Conservation (phyloP, 2,797 vertebrate genomes). For the Psittacula echo region DNA sequence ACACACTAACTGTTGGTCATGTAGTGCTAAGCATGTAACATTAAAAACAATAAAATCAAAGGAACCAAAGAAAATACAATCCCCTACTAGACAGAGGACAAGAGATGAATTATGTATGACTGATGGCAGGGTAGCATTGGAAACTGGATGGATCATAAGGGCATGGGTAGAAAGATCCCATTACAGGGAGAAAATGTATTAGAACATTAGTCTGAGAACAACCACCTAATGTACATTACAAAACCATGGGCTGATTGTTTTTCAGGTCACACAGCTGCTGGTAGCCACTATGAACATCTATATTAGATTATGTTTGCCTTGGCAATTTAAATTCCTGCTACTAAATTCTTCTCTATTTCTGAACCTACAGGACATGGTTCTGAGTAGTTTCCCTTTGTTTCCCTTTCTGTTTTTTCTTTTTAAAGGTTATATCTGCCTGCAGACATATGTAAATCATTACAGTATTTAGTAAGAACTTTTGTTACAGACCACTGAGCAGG, state of each 20-base stretch:
- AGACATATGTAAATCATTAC: neutral
- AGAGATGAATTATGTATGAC: neutral
- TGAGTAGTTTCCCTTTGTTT: neutral
- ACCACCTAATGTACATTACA: neutral
- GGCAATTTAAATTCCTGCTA: neutral
- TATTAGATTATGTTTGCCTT: neutral
- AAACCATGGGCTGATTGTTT: neutral
- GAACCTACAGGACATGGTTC: neutral
- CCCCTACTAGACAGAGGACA: neutral
- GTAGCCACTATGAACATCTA: neutral
- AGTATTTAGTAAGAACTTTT: constrained; percentile 55
- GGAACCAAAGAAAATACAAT: neutral
- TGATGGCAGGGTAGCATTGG: neutral
- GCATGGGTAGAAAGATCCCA: neutral
- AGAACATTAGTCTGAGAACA: neutral
- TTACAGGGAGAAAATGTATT: neutral
- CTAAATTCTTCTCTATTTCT: neutral
- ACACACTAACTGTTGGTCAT: neutral
- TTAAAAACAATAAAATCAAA: neutral
- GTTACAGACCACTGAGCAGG: constrained; percentile 56
- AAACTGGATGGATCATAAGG: neutral
- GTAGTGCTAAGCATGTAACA: neutral
- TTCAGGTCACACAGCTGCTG: neutral
- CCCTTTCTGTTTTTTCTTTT: neutral
- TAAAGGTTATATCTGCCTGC: constrained; percentile 1